Evolutionary conservation across 2,113 vertebrate genomes (phyloP).

Genomic region (zebrafish (Danio rerio)): GRCz12tu NC_133193.1:27387001-27387500

Average conservation of each 20-base stretch:
- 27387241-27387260: not conserved
- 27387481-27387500: conserved; percentile 15
- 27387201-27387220: not conserved
- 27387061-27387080: conserved; percentile 46
- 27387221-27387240: not conserved
- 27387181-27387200: conserved; percentile 18
- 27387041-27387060: conserved; percentile 21
- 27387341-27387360: conserved; percentile 4
- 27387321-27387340: conserved; percentile 10
- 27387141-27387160: not conserved
- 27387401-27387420: conserved; percentile 16
- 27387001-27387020: conserved; percentile 31
- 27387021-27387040: conserved; percentile 18
- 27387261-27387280: not conserved
- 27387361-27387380: not conserved
- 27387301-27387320: conserved; percentile 28
- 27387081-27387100: conserved; percentile 20
- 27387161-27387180: conserved; percentile 1
- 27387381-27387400: conserved; percentile 20
- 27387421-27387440: conserved; percentile 28
- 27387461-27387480: not conserved
- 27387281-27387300: conserved; percentile 4
- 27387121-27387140: not conserved
- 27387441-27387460: not conserved
- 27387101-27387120: conserved; percentile 26